Base-by-base conservation (phyloP, 2,888 invertebrate species). In the Tridacna crocea region DNA sequence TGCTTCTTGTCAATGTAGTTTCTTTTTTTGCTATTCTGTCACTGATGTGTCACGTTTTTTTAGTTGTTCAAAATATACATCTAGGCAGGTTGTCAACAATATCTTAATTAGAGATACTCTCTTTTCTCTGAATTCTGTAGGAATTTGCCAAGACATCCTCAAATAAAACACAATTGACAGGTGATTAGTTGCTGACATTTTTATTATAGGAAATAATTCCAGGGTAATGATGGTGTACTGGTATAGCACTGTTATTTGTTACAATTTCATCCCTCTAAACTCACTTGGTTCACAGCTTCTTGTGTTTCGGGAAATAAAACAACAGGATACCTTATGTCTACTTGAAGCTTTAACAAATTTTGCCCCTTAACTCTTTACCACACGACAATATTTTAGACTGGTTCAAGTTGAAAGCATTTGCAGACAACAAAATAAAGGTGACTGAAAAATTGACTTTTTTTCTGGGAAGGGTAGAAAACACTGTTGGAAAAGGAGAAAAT, bases 171-270 rank as follows among this genome's bases (percentile, higher is more conserved):
- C 26, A 63, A 63, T 26, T 63, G 63, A 63, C 63, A 63, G 24
- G 27, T 63, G 27, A 63, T 63, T 63, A 63, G 24, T 26, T 63
- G 15, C 27, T 63, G 63, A 63, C 63, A 63, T 26, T 63, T 63
- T 63, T 63, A 63, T 63, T 24, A 27, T 63, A 63, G 27, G 63
- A 63, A 63, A 27, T 63, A 63, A 63, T 63, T 63, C 24, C 63
- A 63, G 24, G 63, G 27, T 63, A 63, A 63, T 63, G 63, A 17
- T 13, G 63, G 24, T 19, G 24, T 63, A 19, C 55, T n/a, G 17
- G 2, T 17, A 6, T n/a, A 55, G 55, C 55, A 55, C n/a, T n/a
- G n/a, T 55, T 19, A n/a, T 55, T n/a, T 19, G 19, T 19, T 19
- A 19, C 19, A 1, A 19, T 55, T 55, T n/a, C n/a, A 55, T 19